Base-by-base conservation (phyloP, 2,888 invertebrate species). In the Machimus atricapillus region DNA sequence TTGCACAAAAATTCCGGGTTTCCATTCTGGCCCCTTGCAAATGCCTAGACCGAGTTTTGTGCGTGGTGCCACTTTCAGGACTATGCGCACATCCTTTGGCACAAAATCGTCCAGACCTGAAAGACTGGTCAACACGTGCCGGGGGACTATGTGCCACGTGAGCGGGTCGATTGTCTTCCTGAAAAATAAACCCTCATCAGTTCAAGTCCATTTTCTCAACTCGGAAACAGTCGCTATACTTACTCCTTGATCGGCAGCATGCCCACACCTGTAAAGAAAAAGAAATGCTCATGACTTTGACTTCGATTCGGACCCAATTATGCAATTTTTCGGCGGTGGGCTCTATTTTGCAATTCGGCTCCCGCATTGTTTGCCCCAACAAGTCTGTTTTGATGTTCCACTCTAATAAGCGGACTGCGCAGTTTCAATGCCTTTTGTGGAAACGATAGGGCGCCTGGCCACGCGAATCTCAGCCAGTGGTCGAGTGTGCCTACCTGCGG, bases 231-330 rank as follows among this genome's bases (percentile, higher is more conserved):
- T 46, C 43, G 14, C 9, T 91, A n/a, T n/a, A 96, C 97, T 97
- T 94, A 97, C 97, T 97, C 97, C 95, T 97, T 97, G 52, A 97
- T 95, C 88, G 98, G 98, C 91, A 98, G 94, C 97, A 98, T 97
- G 89, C 98, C 98, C 90, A 98, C 97, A 94, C 97, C 97, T 97
- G 95, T 89, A 14, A 96, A 95, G 91, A 85, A 58, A 82, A 16
- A 40, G 82, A 34, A 74, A 82, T 78, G 73, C 19, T 83, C 27
- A 31, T 81, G 66, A 37, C 27, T 66, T 66, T 66, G 66, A 56
- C 81, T 66, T 58, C 37, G 27, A 56, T 31, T 52, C 40, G 27
- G 56, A n/a, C 52, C 66, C 0, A 23, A 23, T 83, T 83, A 66
- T 83, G 82, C 66, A 83, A 79, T 27, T 31, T 79, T 79, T 79